Evolutionary conservation across 2,113 vertebrate species (phyloP), one percentile per base, ranked within the genome.

Genomic region (Pseudopodoces humilis): DNA sequence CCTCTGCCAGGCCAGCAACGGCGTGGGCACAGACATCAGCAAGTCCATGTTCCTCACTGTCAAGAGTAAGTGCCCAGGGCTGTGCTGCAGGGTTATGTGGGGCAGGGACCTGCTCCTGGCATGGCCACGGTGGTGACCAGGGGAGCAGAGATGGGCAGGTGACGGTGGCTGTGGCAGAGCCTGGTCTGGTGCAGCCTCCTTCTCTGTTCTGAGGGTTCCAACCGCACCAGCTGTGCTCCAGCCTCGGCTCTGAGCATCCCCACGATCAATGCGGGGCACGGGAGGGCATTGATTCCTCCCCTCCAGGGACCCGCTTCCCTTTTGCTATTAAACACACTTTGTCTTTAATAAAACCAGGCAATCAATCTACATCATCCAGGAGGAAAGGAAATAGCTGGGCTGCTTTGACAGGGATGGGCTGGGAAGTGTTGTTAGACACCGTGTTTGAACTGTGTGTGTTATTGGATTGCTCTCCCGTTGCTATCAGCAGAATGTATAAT

Each of bases 1-100:
- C 98, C 98, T 99, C 68, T 99, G 99, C 97, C 99, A 99, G 98
- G 99, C 99, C 96, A 99, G 99, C 98, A 99, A 99, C 6, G 99
- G 99, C 1, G 99, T 99, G 88, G 99, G 99, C 82, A 99, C 99
- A 0, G 99, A 99, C 97, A 99, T 99, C 98, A 99, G 99, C 99
- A 99, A 99, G 97, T 99, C 99, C 97, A 99, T 99, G 99, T 98
- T 99, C 85, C 99, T 99, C 91, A 99, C 99, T 0, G 99, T 99
- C 43, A 99, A 99, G 96, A 99, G 99, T 99, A 88, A 98, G 99
- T 98, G 60, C 35, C 62, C 8, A 0, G 78, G 58, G 68, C 46
- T 2, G 16, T 2, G 7, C 30, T 4, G 1, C 1, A 1, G 30
- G 31, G 19, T 9, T 4, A 5, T 6, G 1, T 39, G 68, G 64